phyloP scores from a whole-genome alignment of 2,113 vertebrate genomes.

The Equus quagga region DNA sequence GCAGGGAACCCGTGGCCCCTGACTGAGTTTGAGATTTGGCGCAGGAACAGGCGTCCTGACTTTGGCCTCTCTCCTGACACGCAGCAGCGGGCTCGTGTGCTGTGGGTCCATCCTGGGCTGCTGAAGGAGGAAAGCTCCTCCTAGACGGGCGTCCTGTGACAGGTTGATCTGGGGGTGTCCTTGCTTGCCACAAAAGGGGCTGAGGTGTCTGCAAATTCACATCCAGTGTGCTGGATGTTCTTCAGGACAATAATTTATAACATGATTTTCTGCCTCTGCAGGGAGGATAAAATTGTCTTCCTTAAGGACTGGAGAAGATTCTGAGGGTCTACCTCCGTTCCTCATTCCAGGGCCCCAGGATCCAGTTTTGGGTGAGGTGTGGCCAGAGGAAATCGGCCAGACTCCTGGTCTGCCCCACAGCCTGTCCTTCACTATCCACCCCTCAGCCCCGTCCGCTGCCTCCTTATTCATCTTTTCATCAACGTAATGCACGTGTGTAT shows the following conservation, averaged over 20 bases:
- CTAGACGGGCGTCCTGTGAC: not conserved
- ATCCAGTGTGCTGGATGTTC: accelerated
- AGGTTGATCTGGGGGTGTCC: accelerated
- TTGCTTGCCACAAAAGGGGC: not conserved
- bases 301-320: not conserved
- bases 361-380: not conserved
- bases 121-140: not conserved
- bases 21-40: no score
- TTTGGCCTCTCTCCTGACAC: no score
- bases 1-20: no score
- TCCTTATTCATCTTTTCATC: accelerated
- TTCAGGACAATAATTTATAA: not conserved
- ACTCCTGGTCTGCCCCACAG: no score
- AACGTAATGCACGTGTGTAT: accelerated
- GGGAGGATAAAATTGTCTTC: not conserved
- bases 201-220: not conserved
- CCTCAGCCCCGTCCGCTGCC: not conserved
- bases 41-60: no score
- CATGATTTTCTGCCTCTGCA: not conserved
- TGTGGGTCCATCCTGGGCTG: not conserved
- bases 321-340: not conserved
- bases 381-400: not conserved
- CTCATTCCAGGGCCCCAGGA: no score
- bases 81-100: no score
- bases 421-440: not conserved